These are phyloP conservation scores for Stenotaenia linearis DNA, from an alignment of 2,888 invertebrate species.

Conservation along the genomic window DNA sequence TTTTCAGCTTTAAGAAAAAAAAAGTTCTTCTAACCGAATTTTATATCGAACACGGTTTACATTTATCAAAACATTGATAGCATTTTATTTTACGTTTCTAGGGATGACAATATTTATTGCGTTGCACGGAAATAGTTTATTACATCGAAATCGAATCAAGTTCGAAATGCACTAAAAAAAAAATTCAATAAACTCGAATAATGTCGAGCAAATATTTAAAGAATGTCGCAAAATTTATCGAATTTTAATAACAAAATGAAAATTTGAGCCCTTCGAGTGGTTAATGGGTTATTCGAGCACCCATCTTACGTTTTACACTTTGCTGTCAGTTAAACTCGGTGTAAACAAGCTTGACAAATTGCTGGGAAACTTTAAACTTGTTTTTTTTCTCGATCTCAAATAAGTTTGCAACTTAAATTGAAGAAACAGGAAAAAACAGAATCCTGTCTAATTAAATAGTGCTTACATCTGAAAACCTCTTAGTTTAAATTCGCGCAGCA, in stretches of 20 bases:
- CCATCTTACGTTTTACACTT: not conserved
- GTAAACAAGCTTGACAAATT: not conserved
- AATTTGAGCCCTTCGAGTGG: no score
- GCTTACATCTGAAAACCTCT: slow-evolving; percentile 1
- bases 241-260: no score
- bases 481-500: not conserved
- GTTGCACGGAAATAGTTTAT: no score
- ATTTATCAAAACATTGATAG: not conserved
- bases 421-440: not conserved
- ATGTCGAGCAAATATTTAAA: no score
- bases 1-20: not conserved
- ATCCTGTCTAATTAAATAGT: slow-evolving; percentile 3
- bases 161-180: no score
- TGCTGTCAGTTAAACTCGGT: not conserved
- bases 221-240: no score
- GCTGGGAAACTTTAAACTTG: not conserved
- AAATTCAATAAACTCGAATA: no score
- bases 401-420: not conserved
- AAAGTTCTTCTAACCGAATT: not conserved
- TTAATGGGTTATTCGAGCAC: not conserved
- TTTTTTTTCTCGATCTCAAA: not conserved
- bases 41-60: not conserved
- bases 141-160: no score
- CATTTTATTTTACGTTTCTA: no score
- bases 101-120: no score